Evolutionary conservation across 2,797 vertebrate genomes (phyloP), one percentile per base, ranked within the genome.

Genomic region (Artibeus jamaicensis): DNA sequence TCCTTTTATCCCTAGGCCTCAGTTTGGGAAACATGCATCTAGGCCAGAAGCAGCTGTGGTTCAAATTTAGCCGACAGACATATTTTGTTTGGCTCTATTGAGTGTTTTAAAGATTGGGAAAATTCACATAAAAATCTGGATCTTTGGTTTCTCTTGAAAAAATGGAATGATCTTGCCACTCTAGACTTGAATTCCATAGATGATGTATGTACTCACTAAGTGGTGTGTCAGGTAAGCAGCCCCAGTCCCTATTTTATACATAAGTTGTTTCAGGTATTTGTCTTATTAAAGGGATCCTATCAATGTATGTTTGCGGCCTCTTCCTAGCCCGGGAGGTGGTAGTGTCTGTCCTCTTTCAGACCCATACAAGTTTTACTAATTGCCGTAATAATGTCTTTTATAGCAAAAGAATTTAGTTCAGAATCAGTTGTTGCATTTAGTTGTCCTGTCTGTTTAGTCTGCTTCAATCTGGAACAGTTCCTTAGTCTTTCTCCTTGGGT

Each of bases 71-170:
- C 86, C 29, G 37, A 86, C 74, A 83, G 94, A 96, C 48, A 86
- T 92, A 57, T 95, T 96, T 97, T 92, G 44, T 94, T 97, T 97
- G 95, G 93, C 93, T 53, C 74, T 88, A 79, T 73, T 85, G 50
- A 92, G 50, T 96, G 70, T 92, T 92, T 95, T 92, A 70, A 93
- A 94, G 95, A 88, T 92, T 91, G 86, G 68, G 91, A 94, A 94
- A 93, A 95, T 96, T 95, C 34, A 50, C 68, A 89, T 77, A 95
- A 93, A 84, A 92, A 84, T 96, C 62, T 97, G 55, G 4, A 62
- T 95, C 42, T 87, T 92, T 94, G 84, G 46, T 93, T 97, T 95
- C 67, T 95, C 0, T 77, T 95, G 71, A 94, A 94, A 94, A 91
- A 93, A 79, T 92, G 81, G 79, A 89, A 65, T 89, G 50, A 50